Percentiles rank a stretch among this genome's conserved stretches.
Conservation (phyloP, 2,797 vertebrate species). For the Lophius americanus region DNA sequence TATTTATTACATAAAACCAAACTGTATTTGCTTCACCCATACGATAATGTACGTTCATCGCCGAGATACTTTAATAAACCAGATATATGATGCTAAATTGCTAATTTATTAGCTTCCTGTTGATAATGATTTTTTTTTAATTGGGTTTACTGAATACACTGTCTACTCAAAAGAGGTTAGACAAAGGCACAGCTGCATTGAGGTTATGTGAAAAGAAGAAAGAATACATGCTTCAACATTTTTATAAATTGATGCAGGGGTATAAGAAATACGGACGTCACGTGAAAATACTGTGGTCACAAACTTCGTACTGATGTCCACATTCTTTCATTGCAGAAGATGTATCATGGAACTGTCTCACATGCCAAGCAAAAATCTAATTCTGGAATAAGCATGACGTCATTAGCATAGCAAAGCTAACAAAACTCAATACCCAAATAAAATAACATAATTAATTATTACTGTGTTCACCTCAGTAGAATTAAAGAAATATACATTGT, state of each 20-base stretch:
- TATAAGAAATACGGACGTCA: too few species aligned
- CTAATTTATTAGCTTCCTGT: conserved; percentile 64
- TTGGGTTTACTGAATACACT: conserved; percentile 28
- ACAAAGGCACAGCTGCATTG: conserved; percentile 41
- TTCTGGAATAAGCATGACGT: too few species aligned
- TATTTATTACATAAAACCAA: conserved; percentile 76
- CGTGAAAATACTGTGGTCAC: too few species aligned
- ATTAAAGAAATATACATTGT: too few species aligned
- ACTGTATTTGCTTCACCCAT: conserved; percentile 65
- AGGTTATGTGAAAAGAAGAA: neutral
- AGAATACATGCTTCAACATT: conserved; percentile 9
- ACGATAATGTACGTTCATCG: conserved; percentile 57
- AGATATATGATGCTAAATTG: conserved; percentile 65
- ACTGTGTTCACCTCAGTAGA: too few species aligned
- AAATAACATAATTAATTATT: too few species aligned
- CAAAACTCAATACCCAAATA: too few species aligned
- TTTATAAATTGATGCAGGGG: conserved; percentile 9
- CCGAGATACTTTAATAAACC: conserved; percentile 61
- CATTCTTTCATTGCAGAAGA: too few species aligned
- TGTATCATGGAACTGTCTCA: too few species aligned
- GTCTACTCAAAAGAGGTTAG: conserved; percentile 47
- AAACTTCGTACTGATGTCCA: too few species aligned
- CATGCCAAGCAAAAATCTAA: too few species aligned
- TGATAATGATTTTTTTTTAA: conserved; percentile 52
- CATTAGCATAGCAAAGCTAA: too few species aligned